Evolutionary conservation across 2,797 vertebrate species (phyloP), one percentile per base, ranked within the genome.

Genomic region (Rhinatrema bivittatum): DNA sequence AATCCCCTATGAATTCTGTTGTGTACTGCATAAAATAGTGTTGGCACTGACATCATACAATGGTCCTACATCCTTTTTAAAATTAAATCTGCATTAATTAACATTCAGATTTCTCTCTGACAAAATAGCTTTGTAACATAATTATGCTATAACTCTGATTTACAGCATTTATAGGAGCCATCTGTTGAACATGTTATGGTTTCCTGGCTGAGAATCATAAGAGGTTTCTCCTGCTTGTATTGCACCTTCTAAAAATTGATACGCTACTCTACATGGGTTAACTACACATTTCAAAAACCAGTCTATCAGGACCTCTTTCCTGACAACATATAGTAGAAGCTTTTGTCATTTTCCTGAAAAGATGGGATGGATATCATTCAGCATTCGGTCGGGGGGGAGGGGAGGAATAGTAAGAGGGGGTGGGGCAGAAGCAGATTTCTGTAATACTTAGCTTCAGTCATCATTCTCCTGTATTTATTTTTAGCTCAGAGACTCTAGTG

Each of bases 261-360:
- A 9, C 20, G 34, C 20, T 56, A 54, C n/a, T n/a, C n/a, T n/a
- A n/a, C n/a, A n/a, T 25, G 35, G 21, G 37, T 36, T 60, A 57
- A 40, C 16, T 9, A 7, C 30, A 11, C 43, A 36, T 16, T 41
- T 14, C 23, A 39, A 10, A 25, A 14, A 26, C 5, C 15, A 14
- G 24, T 24, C 25, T 26, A 5, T 43, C 29, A 22, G 28, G 16
- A n/a, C n/a, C 27, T 22, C 7, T n/a, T 49, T 30, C 12, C 20
- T 17, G 8, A 19, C 27, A 28, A 14, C 13, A 17, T 25, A 10
- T 25, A n/a, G n/a, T n/a, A n/a, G n/a, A n/a, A n/a, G n/a, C n/a
- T 9, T 15, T 17, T 11, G 6, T 10, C 11, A 6, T 13, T 43
- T 8, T 29, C 50, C 25, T 32, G 9, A 3, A 12, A 2, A 25